These are phyloP conservation scores for Dendronephthya gigantea DNA, from an alignment of 64 coral and sea anemone species.

Conservation along the genomic window DNA sequence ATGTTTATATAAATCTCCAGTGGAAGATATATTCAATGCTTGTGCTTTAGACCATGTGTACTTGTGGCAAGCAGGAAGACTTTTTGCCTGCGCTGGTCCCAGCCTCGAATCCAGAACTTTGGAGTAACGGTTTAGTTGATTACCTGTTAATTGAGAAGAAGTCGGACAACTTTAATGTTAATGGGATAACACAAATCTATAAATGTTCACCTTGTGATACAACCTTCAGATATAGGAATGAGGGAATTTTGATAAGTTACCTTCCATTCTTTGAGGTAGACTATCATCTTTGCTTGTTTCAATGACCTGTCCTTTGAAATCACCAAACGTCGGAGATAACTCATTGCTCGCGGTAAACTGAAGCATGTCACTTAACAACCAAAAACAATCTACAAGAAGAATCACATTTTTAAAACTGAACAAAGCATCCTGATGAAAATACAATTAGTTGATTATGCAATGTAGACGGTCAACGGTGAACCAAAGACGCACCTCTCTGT, in stretches of 20 bases:
- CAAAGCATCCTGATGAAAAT: background rate
- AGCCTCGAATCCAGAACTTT: constrained; percentile 78
- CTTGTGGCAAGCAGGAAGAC: constrained; percentile 50
- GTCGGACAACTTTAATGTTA: no score
- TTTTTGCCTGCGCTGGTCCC: constrained; percentile 55
- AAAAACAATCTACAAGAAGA: constrained; percentile 86
- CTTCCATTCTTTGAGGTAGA: constrained; percentile 89
- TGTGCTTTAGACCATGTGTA: constrained; percentile 60
- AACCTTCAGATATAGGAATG: background rate
- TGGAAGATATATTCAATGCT: constrained; percentile 58
- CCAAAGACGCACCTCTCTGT: constrained; percentile 82
- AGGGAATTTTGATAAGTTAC: constrained; percentile 3
- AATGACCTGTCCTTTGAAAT: constrained; percentile 31
- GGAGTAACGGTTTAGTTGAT: constrained; percentile 84
- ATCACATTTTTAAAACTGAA: background rate
- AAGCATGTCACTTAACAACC: constrained; percentile 63
- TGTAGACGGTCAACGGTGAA: no score
- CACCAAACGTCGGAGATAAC: constrained; percentile 43
- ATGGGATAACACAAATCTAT: no score
- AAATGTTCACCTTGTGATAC: no score
- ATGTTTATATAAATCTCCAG: constrained; percentile 50
- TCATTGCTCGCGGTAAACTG: constrained; percentile 60
- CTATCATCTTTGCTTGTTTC: background rate
- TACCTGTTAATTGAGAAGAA: constrained; percentile 45
- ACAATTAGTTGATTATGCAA: background rate